Percentiles rank a stretch among this genome's conserved stretches.
Evolutionary conservation across 30 jellyfish, hydroid and myxozoan species (phyloP).

Genomic region (Pelagia noctiluca): DNA sequence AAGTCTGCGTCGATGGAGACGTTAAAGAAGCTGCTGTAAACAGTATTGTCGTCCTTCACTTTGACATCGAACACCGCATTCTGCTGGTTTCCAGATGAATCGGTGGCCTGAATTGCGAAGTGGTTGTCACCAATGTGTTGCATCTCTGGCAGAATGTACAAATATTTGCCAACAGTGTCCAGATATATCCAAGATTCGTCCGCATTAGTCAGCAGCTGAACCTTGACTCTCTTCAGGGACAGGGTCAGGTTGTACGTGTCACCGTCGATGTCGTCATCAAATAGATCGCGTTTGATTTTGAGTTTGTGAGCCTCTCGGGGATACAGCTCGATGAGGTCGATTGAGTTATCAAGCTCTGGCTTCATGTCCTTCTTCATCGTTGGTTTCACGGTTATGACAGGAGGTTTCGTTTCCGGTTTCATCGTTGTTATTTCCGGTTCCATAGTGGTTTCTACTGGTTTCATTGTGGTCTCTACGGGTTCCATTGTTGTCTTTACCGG

Average conservation of each 20-base stretch:
- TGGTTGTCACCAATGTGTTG: slow-evolving; percentile 57
- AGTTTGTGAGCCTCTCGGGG: slow-evolving; percentile 62
- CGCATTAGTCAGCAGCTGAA: slow-evolving; percentile 31
- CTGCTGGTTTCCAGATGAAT: slow-evolving; percentile 66
- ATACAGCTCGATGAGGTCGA: slow-evolving; percentile 48
- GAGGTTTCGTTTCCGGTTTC: not conserved
- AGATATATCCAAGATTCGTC: slow-evolving; percentile 69
- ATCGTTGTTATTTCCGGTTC: slow-evolving; percentile 34
- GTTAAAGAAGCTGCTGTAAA: slow-evolving; percentile 69
- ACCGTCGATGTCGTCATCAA: slow-evolving; percentile 78
- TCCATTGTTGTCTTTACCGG: slow-evolving; percentile 58
- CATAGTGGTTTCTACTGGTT: slow-evolving; percentile 29
- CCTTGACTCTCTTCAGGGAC: slow-evolving; percentile 48
- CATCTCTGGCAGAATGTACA: slow-evolving; percentile 68
- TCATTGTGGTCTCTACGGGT: slow-evolving; percentile 26
- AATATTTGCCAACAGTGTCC: slow-evolving; percentile 42
- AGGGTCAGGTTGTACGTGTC: slow-evolving; percentile 64
- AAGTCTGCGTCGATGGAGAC: slow-evolving; percentile 72
- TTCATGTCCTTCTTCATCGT: slow-evolving; percentile 40
- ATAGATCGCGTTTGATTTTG: slow-evolving; percentile 61
- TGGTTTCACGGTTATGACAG: slow-evolving; percentile 9
- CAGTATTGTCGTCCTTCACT: slow-evolving; percentile 60
- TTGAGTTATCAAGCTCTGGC: slow-evolving; percentile 68
- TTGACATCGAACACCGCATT: slow-evolving; percentile 80
- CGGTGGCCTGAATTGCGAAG: slow-evolving; percentile 83